Evolutionary conservation across 2,797 vertebrate genomes (phyloP).

Genomic region (Allobates femoralis): DNA sequence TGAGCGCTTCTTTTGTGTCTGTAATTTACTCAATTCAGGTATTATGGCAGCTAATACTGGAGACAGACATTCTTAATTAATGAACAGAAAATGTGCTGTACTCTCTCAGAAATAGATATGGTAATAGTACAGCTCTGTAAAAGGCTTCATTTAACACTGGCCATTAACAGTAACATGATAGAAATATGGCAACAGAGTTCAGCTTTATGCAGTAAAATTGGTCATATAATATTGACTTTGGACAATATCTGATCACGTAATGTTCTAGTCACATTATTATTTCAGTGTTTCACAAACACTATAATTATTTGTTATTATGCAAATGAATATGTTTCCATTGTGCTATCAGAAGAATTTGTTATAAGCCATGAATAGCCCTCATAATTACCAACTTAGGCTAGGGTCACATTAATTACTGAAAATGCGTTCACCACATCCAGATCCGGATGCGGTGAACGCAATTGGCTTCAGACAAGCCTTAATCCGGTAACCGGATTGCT

Average conservation of each 20-base stretch:
- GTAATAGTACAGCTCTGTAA: constrained; percentile 4
- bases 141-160: not conserved
- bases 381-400: too few species aligned
- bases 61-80: constrained; percentile 22
- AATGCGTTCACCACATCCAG: too few species aligned
- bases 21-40: constrained; percentile 16
- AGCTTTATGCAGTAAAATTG: not conserved
- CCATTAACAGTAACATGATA: constrained; percentile 7
- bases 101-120: constrained; percentile 19
- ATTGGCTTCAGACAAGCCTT: too few species aligned
- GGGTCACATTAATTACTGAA: not conserved
- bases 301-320: not conserved
- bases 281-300: not conserved
- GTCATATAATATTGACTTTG: not conserved
- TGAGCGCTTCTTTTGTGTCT: constrained; percentile 14
- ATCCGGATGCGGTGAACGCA: too few species aligned
- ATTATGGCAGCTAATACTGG: not conserved
- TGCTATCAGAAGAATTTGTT: not conserved
- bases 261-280: not conserved
- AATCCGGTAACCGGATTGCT: too few species aligned
- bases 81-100: not conserved
- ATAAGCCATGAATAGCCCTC: not conserved
- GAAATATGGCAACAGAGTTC: not conserved
- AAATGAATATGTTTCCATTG: not conserved
- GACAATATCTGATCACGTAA: not conserved